Base-by-base conservation (phyloP, 2,888 invertebrate species). In the Pocota personata region DNA sequence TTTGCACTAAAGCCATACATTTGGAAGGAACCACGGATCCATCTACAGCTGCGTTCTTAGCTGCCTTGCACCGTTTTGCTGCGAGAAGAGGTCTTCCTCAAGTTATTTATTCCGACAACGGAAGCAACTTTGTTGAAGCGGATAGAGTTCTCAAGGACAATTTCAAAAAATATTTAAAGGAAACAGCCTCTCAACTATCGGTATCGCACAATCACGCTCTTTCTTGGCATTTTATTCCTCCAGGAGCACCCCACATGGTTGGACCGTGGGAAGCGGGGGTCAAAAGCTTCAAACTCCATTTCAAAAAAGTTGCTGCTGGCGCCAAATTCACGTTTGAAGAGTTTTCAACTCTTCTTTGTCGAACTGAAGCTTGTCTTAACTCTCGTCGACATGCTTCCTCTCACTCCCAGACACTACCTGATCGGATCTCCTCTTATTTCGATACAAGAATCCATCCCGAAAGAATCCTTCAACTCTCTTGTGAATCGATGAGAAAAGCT, bases 71-170 rank as follows among this genome's bases (percentile, higher is more conserved):
- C 0, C 35, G 82, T 21, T 76, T 82, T 40, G 37, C 71, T 2
- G 43, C 66, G 0, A 72, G 82, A 1, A 67, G 76, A 19, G 79
- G 79, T 6, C 12, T 82, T 12, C 87, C 78, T 0, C 12, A 40
- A 7, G 69, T 50, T 1, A 8, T 87, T 2, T 67, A 71, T 16
- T 76, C 82, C 0, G 79, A 86, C 35, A 75, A 84, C 21, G 82
- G 82, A 8, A 86, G 50, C 3, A 87, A 64, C 5, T 87, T 86
- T n/a, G 43, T 86, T 5, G 79, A 72, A 0, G 67, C 62, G 1
- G 16, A 46, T 6, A 14, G 62, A n/a, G 4, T 16, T 8, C 12
- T 67, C 1, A 37, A 24, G 10, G 21, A 67, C 27, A 27, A 19
- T 12, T 27, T 64, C 10, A 48, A 10, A 48, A 30, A 32, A 7